Evolutionary conservation across 2,888 invertebrate species (phyloP), one percentile per base, ranked within the genome.

Genomic region (Caenorhabditis wallacei): DNA sequence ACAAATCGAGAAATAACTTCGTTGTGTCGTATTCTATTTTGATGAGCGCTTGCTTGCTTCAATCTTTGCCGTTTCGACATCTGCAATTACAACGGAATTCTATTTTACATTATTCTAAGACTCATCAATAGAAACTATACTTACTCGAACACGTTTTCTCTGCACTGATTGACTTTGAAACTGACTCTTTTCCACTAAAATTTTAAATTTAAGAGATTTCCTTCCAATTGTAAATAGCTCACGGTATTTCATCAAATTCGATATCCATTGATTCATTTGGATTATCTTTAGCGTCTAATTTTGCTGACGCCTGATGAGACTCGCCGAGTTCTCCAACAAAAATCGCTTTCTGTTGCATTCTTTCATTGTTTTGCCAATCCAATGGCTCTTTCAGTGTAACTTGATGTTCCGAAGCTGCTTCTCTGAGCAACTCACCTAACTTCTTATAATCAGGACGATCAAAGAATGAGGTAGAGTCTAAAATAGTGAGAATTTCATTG

Each of bases 321-420:
- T 89, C 85, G 10, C 89, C 89, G 20, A 88, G 81, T 63, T 89
- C 88, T 4, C 88, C 88, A 24, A 89, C 87, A 54, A 81, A 81
- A 8, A 79, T 71, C 3, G 89, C 88, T 54, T 88, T 87, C 64
- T 74, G 40, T 40, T 81, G 76, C 68, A 87, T 78, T 20, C 84
- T 18, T 18, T 70, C 18, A 54, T 87, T 85, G 22, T 56, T 79
- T 76, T 88, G 78, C 90, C 90, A 90, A 35, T 90, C 90, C 59
- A 90, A 51, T 13, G 87, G 88, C 18, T 85, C 84, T 43, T 83
- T 70, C 69, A 87, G 72, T 24, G 87, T 84, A 48, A 88, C 78
- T n/a, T 71, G 26, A 22, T 82, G 57, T 26, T 83, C 79, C 1
- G 72, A 70, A 16, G 88, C 87, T 5, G 86, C 89, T 22, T 82